Evolutionary conservation across 2,888 invertebrate genomes (phyloP), one percentile per base, ranked within the genome.

Genomic region (Agonum fuliginosum): DNA sequence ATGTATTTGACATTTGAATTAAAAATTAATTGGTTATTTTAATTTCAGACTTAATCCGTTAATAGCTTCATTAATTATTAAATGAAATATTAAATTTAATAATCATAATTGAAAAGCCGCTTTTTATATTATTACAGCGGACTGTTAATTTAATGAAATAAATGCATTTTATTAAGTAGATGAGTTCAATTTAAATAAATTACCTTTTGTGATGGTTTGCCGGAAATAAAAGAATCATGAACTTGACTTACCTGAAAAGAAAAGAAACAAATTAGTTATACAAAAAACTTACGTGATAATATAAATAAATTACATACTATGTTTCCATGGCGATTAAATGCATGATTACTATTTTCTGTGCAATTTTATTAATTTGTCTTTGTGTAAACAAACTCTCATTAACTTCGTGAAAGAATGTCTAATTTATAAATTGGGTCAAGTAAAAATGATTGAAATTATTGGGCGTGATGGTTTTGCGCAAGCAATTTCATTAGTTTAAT

Each of bases 221-320:
- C 8, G 3, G 6, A 27, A 62, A 12, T 17, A 14, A 8, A 37
- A 37, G 12, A 62, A 30, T 62, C 27, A 27, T 62, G 30, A 62
- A 30, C 22, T 54, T 30, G 58, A 62, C 58, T 62, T 62, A 62
- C 58, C 58, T 62, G 27, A 24, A 58, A 58, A 58, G 17, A 62
- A 62, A 17, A 62, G 3, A 54, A 12, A 54, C 37, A 6, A 22
- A 27, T 62, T 62, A 62, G 30, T 62, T n/a, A 62, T 12, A 62
- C 27, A 46, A 46, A 12, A 12, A 46, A 46, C 2, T n/a, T 8
- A 54, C 24, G 54, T 54, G 12, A 22, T 24, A 12, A 22, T 54
- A 54, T n/a, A 54, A 22, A 54, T 17, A 48, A 41, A 41, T 41
- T 46, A 17, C 14, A 54, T 10, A n/a, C 12, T n/a, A 54, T 54